A percentile compares a stretch with the other conserved stretches of the same genome.
Evolutionary conservation across 1,140 invertebrate genomes (phyloP).

Genomic region (Pogonomyrmex californicus): DNA sequence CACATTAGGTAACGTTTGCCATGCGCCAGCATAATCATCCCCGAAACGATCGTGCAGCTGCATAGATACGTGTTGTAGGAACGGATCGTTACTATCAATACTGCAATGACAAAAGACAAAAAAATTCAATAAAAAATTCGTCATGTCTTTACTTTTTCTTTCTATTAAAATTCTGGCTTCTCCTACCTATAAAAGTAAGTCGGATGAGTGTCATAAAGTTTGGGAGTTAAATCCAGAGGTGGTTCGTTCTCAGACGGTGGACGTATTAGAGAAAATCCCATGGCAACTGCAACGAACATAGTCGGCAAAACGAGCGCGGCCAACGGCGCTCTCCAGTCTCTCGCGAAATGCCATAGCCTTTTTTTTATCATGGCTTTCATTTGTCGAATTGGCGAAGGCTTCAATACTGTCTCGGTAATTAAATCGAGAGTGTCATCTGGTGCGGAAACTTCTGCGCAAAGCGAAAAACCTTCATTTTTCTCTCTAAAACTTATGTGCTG

Average conservation of each 20-base stretch:
- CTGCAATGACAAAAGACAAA: constrained; percentile 58
- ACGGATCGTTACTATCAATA: constrained; percentile 78
- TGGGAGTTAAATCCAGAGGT: constrained; percentile 86
- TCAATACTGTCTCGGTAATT: constrained; percentile 74
- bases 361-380: constrained; percentile 87
- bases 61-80: constrained; percentile 79
- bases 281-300: constrained; percentile 89
- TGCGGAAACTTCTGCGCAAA: constrained; percentile 72
- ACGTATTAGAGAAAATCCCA: constrained; percentile 90
- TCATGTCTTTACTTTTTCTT: neutral
- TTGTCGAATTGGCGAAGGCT: constrained; percentile 79
- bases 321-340: constrained; percentile 89
- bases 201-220: constrained; percentile 86
- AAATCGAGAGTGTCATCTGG: constrained; percentile 82
- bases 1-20: constrained; percentile 82
- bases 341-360: constrained; percentile 88
- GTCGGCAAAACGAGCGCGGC: constrained; percentile 89
- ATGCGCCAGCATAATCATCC: constrained; percentile 81
- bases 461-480: neutral
- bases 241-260: constrained; percentile 89
- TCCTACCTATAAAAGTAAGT: constrained; percentile 87
- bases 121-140: neutral
- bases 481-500: neutral
- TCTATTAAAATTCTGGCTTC: constrained; percentile 12
- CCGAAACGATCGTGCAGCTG: constrained; percentile 82